Evolutionary conservation across 1,140 invertebrate species (phyloP).

Genomic region (Rhynchophorus ferrugineus): DNA sequence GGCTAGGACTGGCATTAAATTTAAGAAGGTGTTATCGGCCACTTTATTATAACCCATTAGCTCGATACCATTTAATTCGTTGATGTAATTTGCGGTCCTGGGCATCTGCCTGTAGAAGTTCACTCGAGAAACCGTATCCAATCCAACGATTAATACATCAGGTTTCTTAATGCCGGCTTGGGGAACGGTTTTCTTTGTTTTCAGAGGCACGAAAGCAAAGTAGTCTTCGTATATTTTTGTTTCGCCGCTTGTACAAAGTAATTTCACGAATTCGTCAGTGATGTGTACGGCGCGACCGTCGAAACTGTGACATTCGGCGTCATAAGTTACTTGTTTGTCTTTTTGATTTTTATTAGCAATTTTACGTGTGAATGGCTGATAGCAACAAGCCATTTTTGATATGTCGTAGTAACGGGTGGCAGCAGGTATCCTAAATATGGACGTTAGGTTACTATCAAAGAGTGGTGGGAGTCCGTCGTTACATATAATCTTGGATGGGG

Average conservation of each 20-base stretch:
- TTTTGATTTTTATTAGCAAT: slow-evolving; percentile 39
- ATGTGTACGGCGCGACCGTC: slow-evolving; percentile 38
- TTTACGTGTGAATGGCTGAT: slow-evolving; percentile 51
- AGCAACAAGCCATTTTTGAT: slow-evolving; percentile 52
- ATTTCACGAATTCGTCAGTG: slow-evolving; percentile 53
- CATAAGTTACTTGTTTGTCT: slow-evolving; percentile 43
- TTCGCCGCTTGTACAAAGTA: slow-evolving; percentile 48
- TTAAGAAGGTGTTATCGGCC: slow-evolving; percentile 77
- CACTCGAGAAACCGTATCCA: slow-evolving; percentile 78
- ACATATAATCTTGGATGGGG: slow-evolving; percentile 37
- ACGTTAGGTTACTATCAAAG: slow-evolving; percentile 54
- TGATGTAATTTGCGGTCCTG: slow-evolving; percentile 50
- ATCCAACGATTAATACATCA: slow-evolving; percentile 72
- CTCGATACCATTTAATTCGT: slow-evolving; percentile 55
- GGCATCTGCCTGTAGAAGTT: slow-evolving; percentile 80
- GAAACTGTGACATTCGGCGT: slow-evolving; percentile 42
- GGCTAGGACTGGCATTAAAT: slow-evolving; percentile 64
- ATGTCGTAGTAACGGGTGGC: slow-evolving; percentile 46
- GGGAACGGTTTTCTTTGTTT: slow-evolving; percentile 28
- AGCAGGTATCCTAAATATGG: slow-evolving; percentile 48
- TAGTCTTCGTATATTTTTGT: slow-evolving; percentile 55
- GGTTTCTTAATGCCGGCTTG: slow-evolving; percentile 29
- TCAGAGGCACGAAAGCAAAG: slow-evolving; percentile 57
- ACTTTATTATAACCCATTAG: slow-evolving; percentile 76
- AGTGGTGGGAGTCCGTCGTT: slow-evolving; percentile 47